phyloP scores from a whole-genome alignment of 2,888 invertebrate genomes.

The Drosophila melanosoma region DNA sequence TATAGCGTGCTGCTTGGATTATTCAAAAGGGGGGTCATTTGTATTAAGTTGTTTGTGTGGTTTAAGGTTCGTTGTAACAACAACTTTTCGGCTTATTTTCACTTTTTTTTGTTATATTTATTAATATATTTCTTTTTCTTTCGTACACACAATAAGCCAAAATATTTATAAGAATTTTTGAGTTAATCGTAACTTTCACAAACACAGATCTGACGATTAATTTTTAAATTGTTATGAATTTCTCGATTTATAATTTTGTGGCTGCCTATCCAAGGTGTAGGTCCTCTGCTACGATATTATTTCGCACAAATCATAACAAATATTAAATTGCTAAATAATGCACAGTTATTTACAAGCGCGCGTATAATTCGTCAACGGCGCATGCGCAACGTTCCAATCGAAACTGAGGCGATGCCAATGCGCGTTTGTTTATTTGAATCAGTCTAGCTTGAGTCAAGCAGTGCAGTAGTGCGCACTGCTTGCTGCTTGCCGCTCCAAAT shows the following conservation, averaged over 20 bases:
- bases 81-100: constrained; percentile 41
- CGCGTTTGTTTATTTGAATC: constrained; percentile 70
- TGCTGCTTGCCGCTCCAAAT: constrained; percentile 20
- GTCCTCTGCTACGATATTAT: neutral
- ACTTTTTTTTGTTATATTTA: constrained; percentile 45
- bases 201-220: neutral
- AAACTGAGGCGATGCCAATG: constrained; percentile 63
- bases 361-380: constrained; percentile 43
- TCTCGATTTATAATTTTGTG: neutral
- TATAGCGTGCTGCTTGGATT: constrained; percentile 27
- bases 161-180: constrained; percentile 43
- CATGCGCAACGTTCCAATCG: constrained; percentile 75
- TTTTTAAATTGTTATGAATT: constrained; percentile 25
- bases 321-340: constrained; percentile 7
- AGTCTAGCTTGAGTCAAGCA: constrained; percentile 39
- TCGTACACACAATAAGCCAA: constrained; percentile 33
- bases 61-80: constrained; percentile 38
- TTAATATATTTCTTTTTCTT: neutral
- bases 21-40: constrained; percentile 57
- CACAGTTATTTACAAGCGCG: constrained; percentile 29
- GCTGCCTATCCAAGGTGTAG: neutral
- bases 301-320: constrained; percentile 9
- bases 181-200: constrained; percentile 50
- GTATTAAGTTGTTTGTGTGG: constrained; percentile 20
- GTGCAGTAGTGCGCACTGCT: constrained; percentile 52